Percentiles rank a stretch among this genome's conserved stretches.
Conservation (phyloP, 2,888 invertebrate genomes). For the Euclidia mi region DNA sequence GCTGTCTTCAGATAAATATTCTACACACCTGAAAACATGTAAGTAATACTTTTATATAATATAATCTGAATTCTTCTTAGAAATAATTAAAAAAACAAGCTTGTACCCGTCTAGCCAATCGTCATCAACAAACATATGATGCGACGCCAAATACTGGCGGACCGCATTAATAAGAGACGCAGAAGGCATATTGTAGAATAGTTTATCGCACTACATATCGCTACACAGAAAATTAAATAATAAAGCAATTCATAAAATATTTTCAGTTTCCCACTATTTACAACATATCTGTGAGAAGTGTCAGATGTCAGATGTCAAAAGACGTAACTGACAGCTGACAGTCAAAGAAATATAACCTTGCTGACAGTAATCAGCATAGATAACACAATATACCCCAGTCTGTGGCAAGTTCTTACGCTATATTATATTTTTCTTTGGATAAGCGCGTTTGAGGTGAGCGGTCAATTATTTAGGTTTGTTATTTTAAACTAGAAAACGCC, state of each 20-base stretch:
- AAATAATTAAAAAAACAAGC: background rate
- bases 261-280: conserved; percentile 35
- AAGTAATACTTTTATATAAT: background rate
- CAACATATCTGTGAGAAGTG: background rate
- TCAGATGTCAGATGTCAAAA: no score
- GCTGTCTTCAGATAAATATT: conserved; percentile 86
- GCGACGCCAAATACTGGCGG: conserved; percentile 70
- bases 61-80: background rate
- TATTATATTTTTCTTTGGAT: no score
- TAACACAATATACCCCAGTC: no score
- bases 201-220: conserved; percentile 5
- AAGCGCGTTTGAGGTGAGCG: no score
- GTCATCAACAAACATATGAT: conserved; percentile 77
- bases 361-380: no score
- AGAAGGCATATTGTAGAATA: conserved; percentile 36
- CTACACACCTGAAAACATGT: conserved; percentile 81
- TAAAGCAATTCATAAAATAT: background rate
- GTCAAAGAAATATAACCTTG: no score
- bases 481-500: no score
- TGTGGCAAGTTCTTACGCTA: no score
- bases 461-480: no score
- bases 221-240: no score
- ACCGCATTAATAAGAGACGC: conserved; percentile 61
- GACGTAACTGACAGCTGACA: no score
- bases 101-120: conserved; percentile 83